A percentile compares a stretch with the other conserved stretches of the same genome.
These are phyloP conservation scores for Platynereis dumerilii DNA, from an alignment of 2,888 invertebrate species.

Conservation along the genomic window DNA sequence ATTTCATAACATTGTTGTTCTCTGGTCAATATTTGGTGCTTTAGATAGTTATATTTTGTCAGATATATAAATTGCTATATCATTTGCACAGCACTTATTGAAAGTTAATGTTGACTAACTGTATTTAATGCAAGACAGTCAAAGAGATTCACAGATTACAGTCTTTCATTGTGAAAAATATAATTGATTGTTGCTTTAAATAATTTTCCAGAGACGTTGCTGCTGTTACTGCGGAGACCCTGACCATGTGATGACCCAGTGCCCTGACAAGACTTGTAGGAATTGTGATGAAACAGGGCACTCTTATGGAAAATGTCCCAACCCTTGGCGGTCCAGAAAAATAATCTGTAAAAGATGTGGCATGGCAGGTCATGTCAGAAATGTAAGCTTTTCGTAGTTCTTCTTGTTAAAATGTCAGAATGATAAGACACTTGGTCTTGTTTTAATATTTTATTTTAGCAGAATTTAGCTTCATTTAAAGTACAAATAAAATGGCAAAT, in stretches of 20 bases:
- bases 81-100: too few relatives aligned
- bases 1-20: too few relatives aligned
- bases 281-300: constrained; percentile 48
- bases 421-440: too few relatives aligned
- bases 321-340: constrained; percentile 20
- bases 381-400: constrained; percentile 21
- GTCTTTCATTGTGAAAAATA: constrained; percentile 1
- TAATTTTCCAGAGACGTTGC: constrained; percentile 36
- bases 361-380: constrained; percentile 17
- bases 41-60: too few relatives aligned
- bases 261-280: constrained; percentile 43
- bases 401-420: constrained; percentile 4
- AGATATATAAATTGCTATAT: too few relatives aligned
- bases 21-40: too few relatives aligned
- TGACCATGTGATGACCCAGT: constrained; percentile 40
- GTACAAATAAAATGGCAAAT: too few relatives aligned
- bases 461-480: too few relatives aligned
- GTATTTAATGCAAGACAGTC: too few relatives aligned
- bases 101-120: too few relatives aligned
- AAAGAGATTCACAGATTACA: too few relatives aligned
- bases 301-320: constrained; percentile 33
- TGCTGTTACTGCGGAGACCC: constrained; percentile 45
- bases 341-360: constrained; percentile 18
- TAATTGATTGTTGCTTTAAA: not conserved
- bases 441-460: too few relatives aligned